Evolutionary conservation across 1,140 invertebrate genomes (phyloP).

Genomic region (Thaumetopoea pityocampa): DNA sequence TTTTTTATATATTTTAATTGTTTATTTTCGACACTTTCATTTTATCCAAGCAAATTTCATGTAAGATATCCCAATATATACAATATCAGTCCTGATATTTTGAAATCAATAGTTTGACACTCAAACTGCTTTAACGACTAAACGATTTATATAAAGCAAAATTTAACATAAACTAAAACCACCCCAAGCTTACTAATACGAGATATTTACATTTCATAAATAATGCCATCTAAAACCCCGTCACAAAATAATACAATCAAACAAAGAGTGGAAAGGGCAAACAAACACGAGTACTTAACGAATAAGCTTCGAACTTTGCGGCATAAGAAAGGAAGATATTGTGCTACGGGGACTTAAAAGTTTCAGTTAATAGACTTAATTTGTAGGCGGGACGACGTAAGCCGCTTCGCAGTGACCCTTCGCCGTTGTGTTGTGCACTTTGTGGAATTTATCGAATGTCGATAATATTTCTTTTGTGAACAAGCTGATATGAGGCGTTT

Average conservation of each 20-base stretch:
- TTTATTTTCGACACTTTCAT: no score
- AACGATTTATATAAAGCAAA: no score
- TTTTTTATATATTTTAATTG: no score
- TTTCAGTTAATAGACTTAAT: slow-evolving; percentile 72
- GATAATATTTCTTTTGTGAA: slow-evolving; percentile 22
- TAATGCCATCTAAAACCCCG: slow-evolving; percentile 45
- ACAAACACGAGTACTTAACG: slow-evolving; percentile 60
- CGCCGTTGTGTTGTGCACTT: slow-evolving; percentile 34
- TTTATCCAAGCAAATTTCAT: no score
- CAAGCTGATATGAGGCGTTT: slow-evolving; percentile 1
- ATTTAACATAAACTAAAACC: not conserved
- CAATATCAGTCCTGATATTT: no score
- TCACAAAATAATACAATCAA: slow-evolving; percentile 48
- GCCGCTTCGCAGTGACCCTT: slow-evolving; percentile 58
- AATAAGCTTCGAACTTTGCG: slow-evolving; percentile 59
- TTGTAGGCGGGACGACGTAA: slow-evolving; percentile 59
- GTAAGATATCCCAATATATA: no score
- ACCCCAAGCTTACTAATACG: slow-evolving; percentile 4
- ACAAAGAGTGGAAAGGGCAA: slow-evolving; percentile 51
- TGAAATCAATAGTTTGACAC: no score
- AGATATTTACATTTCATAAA: slow-evolving; percentile 8
- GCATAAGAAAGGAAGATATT: slow-evolving; percentile 68
- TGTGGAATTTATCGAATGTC: slow-evolving; percentile 32
- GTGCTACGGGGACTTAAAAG: slow-evolving; percentile 70
- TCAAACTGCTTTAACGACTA: no score